These are phyloP conservation scores for Trachemys scripta DNA, from an alignment of 2,113 vertebrate genomes.

Conservation along the genomic window DNA sequence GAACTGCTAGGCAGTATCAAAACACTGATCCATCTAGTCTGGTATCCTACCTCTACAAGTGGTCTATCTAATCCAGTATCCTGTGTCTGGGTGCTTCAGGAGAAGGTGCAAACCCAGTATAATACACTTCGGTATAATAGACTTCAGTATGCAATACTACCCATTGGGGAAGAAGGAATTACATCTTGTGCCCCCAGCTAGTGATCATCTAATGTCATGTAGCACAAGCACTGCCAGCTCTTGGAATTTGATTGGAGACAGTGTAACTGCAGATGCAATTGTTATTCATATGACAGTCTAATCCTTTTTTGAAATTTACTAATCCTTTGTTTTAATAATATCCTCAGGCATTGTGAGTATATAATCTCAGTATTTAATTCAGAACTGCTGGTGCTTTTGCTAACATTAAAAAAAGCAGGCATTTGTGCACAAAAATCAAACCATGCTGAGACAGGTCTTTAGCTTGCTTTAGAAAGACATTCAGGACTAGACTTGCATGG, in stretches of 20 bases:
- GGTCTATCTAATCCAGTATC: background rate
- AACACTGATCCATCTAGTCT: fast-evolving
- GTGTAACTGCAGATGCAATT: background rate
- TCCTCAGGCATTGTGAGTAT: background rate
- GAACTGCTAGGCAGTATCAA: background rate
- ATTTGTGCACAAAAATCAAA: background rate
- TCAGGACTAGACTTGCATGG: background rate
- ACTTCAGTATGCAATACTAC: background rate
- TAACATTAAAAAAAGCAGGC: background rate
- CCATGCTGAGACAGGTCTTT: background rate
- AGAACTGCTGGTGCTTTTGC: conserved; percentile 1
- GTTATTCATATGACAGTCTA: background rate
- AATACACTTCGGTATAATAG: background rate
- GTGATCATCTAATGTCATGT: fast-evolving
- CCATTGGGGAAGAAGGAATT: fast-evolving
- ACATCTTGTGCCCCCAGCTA: background rate
- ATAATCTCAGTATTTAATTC: conserved; percentile 7
- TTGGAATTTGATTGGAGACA: background rate
- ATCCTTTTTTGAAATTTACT: conserved; percentile 18
- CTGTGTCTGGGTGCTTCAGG: background rate
- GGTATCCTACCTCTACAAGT: background rate
- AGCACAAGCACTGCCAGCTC: background rate
- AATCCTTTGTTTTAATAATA: conserved; percentile 31
- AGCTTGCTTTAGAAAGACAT: background rate
- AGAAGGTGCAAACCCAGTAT: background rate